Percentiles rank a stretch among this genome's conserved stretches.
Conservation (phyloP, 2,797 vertebrate species). For the Limnodromus scolopaceus region DNA sequence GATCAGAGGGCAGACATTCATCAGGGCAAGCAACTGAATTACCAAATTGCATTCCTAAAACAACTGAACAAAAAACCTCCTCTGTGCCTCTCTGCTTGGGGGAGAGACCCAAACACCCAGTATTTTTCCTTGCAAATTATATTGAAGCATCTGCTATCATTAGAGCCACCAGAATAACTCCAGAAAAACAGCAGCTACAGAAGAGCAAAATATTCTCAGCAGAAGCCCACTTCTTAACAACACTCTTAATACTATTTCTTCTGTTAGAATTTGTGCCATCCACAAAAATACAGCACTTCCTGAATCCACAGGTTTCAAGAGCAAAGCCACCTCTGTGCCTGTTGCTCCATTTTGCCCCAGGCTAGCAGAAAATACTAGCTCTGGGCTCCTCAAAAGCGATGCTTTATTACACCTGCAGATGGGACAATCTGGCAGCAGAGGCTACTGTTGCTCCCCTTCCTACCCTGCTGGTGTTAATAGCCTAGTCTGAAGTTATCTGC, state of each 20-base stretch:
- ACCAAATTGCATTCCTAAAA: slow-evolving; percentile 50
- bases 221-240: neutral
- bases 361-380: neutral
- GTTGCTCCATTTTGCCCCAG: neutral
- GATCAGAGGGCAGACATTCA: slow-evolving; percentile 66
- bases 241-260: neutral
- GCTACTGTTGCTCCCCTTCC: neutral
- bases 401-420: neutral
- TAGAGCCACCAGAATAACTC: neutral
- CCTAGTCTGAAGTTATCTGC: neutral
- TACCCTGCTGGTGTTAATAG: neutral
- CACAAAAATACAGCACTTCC: neutral
- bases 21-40: slow-evolving; percentile 56
- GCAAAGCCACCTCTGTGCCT: neutral
- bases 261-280: neutral
- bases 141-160: slow-evolving; percentile 4
- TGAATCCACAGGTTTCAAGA: neutral
- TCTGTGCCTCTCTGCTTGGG: neutral
- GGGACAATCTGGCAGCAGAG: neutral
- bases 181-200: neutral
- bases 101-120: neutral
- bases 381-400: neutral
- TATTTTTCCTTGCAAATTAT: neutral
- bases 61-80: slow-evolving; percentile 16
- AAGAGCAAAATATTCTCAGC: neutral